Conservation (phyloP, 2,797 vertebrate species). For the Rhinogobio ventralis region DNA sequence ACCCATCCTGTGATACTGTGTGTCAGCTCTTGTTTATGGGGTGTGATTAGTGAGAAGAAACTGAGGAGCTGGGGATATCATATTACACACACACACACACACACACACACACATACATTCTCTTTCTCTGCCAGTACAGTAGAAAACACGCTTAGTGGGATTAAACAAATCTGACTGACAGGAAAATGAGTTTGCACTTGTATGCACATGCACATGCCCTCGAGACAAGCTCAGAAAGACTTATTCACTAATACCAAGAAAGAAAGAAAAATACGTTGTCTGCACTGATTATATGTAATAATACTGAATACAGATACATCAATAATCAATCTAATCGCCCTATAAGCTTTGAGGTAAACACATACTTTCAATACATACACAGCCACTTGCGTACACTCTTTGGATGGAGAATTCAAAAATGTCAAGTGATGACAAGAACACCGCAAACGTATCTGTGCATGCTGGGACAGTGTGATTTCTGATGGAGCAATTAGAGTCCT, state of each 20-base stretch:
- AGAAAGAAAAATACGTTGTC: neutral
- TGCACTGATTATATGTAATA: neutral
- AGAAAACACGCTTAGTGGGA: slow-evolving; percentile 32
- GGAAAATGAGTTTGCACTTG: slow-evolving; percentile 19
- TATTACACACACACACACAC: slow-evolving; percentile 7
- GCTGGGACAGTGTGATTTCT: slow-evolving; percentile 45
- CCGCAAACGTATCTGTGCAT: slow-evolving; percentile 21
- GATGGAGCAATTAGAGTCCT: slow-evolving; percentile 45
- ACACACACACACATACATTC: neutral
- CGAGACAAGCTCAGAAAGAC: neutral
- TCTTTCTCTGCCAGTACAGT: slow-evolving; percentile 43
- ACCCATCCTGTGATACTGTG: slow-evolving; percentile 15
- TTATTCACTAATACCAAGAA: slow-evolving; percentile 21
- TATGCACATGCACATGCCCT: slow-evolving; percentile 47
- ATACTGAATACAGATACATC: neutral
- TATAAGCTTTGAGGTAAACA: neutral
- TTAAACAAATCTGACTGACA: slow-evolving; percentile 37
- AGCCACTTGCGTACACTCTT: neutral
- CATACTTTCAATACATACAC: neutral
- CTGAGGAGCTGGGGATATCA: slow-evolving; percentile 10
- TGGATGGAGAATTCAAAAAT: slow-evolving; percentile 35
- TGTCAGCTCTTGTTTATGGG: slow-evolving; percentile 37
- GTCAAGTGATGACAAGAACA: slow-evolving; percentile 36
- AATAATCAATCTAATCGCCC: neutral
- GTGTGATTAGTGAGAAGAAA: slow-evolving; percentile 41